A percentile compares a stretch with the other conserved stretches of the same genome.
Conservation (phyloP, 1,140 invertebrate genomes). For the Agrypnia vestita region DNA sequence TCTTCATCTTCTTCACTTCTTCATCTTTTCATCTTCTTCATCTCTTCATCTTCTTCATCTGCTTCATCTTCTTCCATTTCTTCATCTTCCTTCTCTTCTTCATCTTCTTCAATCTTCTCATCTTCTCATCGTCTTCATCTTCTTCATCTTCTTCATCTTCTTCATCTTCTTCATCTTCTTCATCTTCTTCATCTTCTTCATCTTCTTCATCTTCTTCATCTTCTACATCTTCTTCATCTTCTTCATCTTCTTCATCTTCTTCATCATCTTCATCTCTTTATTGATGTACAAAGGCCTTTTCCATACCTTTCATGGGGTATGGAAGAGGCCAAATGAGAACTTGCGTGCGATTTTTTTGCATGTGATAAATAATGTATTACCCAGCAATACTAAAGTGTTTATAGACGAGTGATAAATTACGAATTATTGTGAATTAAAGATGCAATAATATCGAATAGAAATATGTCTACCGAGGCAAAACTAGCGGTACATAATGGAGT, state of each 20-base stretch:
- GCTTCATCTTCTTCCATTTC: not conserved
- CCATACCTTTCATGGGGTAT: not conserved
- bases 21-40: too few relatives aligned
- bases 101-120: not conserved
- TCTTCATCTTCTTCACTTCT: too few relatives aligned
- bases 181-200: not conserved
- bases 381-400: too few relatives aligned
- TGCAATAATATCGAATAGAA: too few relatives aligned
- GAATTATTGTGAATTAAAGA: too few relatives aligned
- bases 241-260: constrained; percentile 7
- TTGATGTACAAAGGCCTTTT: not conserved
- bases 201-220: constrained; percentile 7
- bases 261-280: not conserved
- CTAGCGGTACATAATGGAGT: too few relatives aligned
- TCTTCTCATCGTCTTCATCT: not conserved
- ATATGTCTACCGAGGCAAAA: too few relatives aligned
- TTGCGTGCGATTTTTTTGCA: too few relatives aligned
- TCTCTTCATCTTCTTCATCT: too few relatives aligned
- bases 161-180: constrained; percentile 1
- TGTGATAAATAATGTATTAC: too few relatives aligned
- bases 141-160: not conserved
- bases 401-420: too few relatives aligned
- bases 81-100: constrained; percentile 15
- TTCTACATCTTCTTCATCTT: not conserved
- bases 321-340: too few relatives aligned